phyloP scores from a whole-genome alignment of 1,140 invertebrate genomes.

The Chrysoperla carnea region DNA sequence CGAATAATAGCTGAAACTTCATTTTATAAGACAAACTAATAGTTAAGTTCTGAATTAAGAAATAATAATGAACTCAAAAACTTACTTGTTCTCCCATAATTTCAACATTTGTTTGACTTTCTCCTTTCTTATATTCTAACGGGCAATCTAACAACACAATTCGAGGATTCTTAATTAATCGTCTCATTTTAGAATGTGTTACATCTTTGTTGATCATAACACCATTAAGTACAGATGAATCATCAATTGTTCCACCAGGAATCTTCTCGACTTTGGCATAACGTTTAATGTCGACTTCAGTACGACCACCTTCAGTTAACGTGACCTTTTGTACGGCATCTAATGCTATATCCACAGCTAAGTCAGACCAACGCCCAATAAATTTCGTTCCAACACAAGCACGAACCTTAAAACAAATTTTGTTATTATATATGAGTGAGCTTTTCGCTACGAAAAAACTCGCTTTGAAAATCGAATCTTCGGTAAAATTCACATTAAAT shows the following conservation, averaged over 20 bases:
- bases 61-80: conserved; percentile 1
- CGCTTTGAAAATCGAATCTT: no score
- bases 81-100: conserved; percentile 70
- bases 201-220: conserved; percentile 99
- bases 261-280: conserved; percentile 97
- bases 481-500: no score
- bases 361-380: conserved; percentile 82
- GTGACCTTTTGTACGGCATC: conserved; percentile 87
- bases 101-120: conserved; percentile 96
- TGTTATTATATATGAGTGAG: not conserved
- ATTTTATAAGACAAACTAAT: no score
- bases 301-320: conserved; percentile 72
- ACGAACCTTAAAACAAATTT: conserved; percentile 37
- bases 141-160: conserved; percentile 91
- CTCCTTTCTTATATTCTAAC: conserved; percentile 98
- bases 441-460: no score
- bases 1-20: no score
- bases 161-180: conserved; percentile 80
- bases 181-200: conserved; percentile 91
- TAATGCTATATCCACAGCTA: conserved; percentile 89
- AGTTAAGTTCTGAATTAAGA: no score
- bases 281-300: conserved; percentile 96
- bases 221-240: conserved; percentile 84
- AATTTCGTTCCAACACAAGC: conserved; percentile 98
- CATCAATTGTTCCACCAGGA: conserved; percentile 89